Conservation (phyloP, 2,797 vertebrate genomes). For the Taenioides sp. region DNA sequence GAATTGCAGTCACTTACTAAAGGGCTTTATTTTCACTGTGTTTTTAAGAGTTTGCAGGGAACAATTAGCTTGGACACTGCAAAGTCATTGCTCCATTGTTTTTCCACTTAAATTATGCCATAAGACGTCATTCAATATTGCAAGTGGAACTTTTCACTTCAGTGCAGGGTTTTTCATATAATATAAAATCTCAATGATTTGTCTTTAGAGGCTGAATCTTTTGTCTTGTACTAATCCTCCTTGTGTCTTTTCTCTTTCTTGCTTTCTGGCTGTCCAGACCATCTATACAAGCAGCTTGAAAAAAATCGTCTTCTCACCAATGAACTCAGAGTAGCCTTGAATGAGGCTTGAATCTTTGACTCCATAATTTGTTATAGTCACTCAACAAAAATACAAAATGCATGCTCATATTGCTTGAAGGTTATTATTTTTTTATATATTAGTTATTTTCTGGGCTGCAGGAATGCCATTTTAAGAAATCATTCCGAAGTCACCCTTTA, state of each 20-base stretch:
- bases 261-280: conserved; percentile 88
- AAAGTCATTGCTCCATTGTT: not conserved
- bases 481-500: conserved; percentile 1
- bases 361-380: conserved; percentile 22
- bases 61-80: not conserved
- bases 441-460: conserved; percentile 47
- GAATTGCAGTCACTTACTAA: not conserved
- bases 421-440: conserved; percentile 10
- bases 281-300: conserved; percentile 94
- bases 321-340: conserved; percentile 89
- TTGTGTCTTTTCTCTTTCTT: conserved; percentile 75
- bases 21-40: not conserved
- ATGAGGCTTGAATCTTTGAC: conserved; percentile 52
- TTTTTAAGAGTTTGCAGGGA: not conserved
- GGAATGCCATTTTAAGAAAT: not conserved
- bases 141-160: not conserved
- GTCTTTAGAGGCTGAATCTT: conserved; percentile 23
- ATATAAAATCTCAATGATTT: conserved; percentile 6
- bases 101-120: not conserved
- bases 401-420: conserved; percentile 44
- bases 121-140: not conserved
- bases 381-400: conserved; percentile 34
- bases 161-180: not conserved
- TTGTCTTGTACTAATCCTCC: conserved; percentile 71
- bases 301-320: conserved; percentile 93